Conservation (phyloP, 2,113 vertebrate genomes). For the Charadrius vociferus region DNA sequence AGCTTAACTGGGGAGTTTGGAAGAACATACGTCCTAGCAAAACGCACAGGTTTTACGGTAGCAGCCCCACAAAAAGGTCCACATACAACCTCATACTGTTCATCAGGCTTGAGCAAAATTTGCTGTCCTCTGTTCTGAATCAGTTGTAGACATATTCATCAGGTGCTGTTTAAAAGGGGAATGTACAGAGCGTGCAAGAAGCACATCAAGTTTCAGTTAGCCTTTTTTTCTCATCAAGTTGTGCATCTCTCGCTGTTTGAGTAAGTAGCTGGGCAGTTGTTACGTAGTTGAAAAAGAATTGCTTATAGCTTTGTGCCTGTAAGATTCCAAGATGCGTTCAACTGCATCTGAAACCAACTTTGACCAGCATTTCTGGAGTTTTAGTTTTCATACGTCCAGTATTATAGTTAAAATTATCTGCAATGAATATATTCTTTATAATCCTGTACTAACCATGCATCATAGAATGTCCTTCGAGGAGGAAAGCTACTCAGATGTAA, state of each 20-base stretch:
- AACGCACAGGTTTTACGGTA: background rate
- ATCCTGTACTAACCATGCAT: background rate
- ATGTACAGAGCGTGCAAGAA: background rate
- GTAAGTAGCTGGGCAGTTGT: background rate
- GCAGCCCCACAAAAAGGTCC: background rate
- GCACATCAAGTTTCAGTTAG: background rate
- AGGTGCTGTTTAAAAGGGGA: background rate
- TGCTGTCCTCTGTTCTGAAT: background rate
- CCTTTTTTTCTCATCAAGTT: background rate
- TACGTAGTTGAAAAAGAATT: background rate
- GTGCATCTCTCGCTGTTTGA: background rate
- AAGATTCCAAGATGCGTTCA: background rate
- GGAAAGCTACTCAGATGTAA: background rate
- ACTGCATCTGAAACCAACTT: background rate
- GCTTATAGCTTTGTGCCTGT: background rate
- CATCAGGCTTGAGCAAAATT: background rate
- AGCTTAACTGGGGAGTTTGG: background rate
- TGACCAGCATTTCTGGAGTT: background rate
- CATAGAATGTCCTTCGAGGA: background rate
- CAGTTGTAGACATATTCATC: background rate
- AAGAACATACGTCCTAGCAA: background rate
- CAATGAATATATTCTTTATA: background rate
- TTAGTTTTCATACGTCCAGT: background rate
- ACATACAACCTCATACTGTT: background rate
- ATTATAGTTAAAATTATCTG: background rate